Evolutionary conservation across 1,140 invertebrate species (phyloP), one percentile per base, ranked within the genome.

Genomic region (Drosophila quadrilineata): DNA sequence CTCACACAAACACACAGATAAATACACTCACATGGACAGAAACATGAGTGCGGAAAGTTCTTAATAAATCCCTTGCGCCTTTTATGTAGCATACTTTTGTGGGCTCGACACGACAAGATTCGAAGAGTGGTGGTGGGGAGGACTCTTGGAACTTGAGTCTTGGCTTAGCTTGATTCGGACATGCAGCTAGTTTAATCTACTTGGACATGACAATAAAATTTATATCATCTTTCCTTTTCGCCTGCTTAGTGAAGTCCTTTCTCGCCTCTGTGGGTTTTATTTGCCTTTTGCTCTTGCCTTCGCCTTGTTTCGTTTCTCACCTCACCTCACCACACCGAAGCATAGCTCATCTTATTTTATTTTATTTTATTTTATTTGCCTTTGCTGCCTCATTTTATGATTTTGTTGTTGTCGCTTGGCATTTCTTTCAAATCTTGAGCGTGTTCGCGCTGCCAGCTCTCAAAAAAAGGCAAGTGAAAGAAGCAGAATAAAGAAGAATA

Each of bases 121-220:
- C 36, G 52, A 38, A n/a, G n/a, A n/a, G n/a, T n/a, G n/a, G n/a
- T n/a, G n/a, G 12, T 21, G 35, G 29, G 12, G 24, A 28, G 40
- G 65, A 38, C 26, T 28, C 54, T n/a, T n/a, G n/a, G n/a, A n/a
- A 43, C 21, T 38, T 36, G 31, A 6, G 14, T 31, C 5, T 28
- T 21, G 36, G 50, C 50, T 54, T 54, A 54, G 50, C 50, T 54
- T 41, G 49, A 48, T 31, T 45, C 33, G 54, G 45, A 63, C 59
- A 76, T 84, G 77, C 71, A 85, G 79, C 79, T 85, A 85, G 79
- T 85, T 85, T 85, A 85, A 85, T 85, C 79, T 85, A 85, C 79
- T 85, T 85, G 79, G 74, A 85, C 79, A 85, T 85, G 79, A 85
- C 79, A 85, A 85, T 85, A 85, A 85, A 85, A 85, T 85, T 85